Evolutionary conservation across 2,113 vertebrate genomes (phyloP), one percentile per base, ranked within the genome.

Genomic region (Lucifuga dentata): DNA sequence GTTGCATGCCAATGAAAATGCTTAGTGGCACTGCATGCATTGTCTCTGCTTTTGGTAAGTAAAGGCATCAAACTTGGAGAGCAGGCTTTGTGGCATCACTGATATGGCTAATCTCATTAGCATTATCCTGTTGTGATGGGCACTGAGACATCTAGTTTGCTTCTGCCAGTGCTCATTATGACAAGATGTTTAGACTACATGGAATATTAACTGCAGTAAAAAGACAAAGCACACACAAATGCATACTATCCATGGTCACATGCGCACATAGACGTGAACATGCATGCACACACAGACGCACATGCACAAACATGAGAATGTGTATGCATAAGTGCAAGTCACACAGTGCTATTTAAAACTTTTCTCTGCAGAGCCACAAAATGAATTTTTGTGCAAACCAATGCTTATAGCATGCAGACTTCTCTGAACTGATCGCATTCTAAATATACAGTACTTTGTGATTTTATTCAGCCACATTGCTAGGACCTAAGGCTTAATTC

Each of bases 61-160:
- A 58, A 67, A 74, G 67, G 82, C 83, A 85, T 84, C 81, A 72
- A 67, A 85, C 73, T 64, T 82, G 40, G 76, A 81, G 60, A 76
- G 65, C 26, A 36, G 75, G 63, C 56, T 76, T 65, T 71, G 58
- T 83, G 68, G 74, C 76, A 65, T 44, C 45, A 52, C 67, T 73
- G 68, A 83, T 73, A 76, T 24, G 50, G 79, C 74, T 86, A 82
- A 88, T 89, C 68, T 83, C 59, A 56, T 82, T 74, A 84, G 68
- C 78, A 66, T 83, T 78, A 79, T 68, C 64, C 76, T 76, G 51
- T 57, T 68, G 66, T 73, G 49, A 76, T 65, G 72, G 72, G 59
- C 65, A 76, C 62, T 43, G 68, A 76, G 74, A 83, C 69, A 60
- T 80, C 67, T 61, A 76, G 71, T 81, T 77, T 78, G 29, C 70